A percentile compares a stretch with the other conserved stretches of the same genome.
Conservation (phyloP, 2,888 invertebrate species). For the Podabrus alpinus region DNA sequence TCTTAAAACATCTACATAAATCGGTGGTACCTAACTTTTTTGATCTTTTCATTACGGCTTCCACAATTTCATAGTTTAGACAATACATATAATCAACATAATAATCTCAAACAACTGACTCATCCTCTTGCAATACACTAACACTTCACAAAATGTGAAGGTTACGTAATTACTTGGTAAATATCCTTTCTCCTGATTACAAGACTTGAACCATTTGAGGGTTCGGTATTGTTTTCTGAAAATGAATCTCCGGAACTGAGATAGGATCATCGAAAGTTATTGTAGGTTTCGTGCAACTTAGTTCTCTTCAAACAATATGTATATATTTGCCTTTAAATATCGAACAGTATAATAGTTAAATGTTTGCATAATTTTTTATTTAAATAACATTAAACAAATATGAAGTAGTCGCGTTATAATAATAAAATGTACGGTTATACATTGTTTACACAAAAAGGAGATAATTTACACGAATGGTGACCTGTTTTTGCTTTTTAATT, state of each 20-base stretch:
- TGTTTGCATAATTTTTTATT: background rate
- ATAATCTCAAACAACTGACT: background rate
- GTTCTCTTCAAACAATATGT: slow-evolving; percentile 5
- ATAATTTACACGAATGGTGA: background rate
- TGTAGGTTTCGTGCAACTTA: slow-evolving; percentile 12
- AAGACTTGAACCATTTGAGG: slow-evolving; percentile 9
- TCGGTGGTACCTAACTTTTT: background rate
- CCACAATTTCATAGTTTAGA: too few relatives aligned
- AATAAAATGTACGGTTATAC: background rate
- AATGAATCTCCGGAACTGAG: slow-evolving; percentile 23
- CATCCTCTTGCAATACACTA: background rate
- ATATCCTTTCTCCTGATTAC: slow-evolving; percentile 17
- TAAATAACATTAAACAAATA: background rate
- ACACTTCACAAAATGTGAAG: slow-evolving; percentile 17
- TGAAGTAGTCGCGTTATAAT: background rate
- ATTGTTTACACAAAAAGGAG: background rate
- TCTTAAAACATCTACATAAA: too few relatives aligned
- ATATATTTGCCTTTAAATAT: background rate
- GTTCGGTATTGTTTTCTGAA: slow-evolving; percentile 17
- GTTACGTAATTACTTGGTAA: slow-evolving; percentile 10
- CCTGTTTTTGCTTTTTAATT: background rate
- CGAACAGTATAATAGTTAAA: background rate
- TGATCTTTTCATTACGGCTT: background rate
- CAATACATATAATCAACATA: background rate
- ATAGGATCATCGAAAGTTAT: slow-evolving; percentile 16